Evolutionary conservation across 2,888 invertebrate genomes (phyloP), one percentile per base, ranked within the genome.

Genomic region (Hoplodrina ambigua): DNA sequence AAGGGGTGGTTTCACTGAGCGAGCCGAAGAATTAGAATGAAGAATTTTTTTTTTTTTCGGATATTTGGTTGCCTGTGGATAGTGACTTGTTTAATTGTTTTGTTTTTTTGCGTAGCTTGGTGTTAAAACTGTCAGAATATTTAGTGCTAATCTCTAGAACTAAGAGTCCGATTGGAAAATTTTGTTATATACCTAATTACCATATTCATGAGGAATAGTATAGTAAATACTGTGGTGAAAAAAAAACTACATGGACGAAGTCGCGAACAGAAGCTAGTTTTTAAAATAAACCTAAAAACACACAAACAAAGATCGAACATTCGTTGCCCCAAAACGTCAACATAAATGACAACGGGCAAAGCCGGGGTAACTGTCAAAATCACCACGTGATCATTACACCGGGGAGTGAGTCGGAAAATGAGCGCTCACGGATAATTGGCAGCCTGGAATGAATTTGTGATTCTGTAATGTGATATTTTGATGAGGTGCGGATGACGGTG

Each of bases 371-470:
- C 94, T 95, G 95, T 95, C 95, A 95, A 92, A 94, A 94, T 95
- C 95, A 95, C 94, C 94, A 93, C 93, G 94, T 93, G 94, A 94
- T 94, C 93, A 91, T 94, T 95, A 94, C 94, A 94, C 91, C 93
- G 86, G 94, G 94, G 94, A 95, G 94, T 92, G 94, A 93, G 91
- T 93, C 90, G 92, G 94, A 93, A 94, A 95, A 95, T 94, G 94
- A 93, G 90, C 90, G 94, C 93, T 89, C 92, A 87, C 91, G 92
- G 92, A 92, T 95, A 95, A 96, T 96, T 95, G 95, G 94, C 93
- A 86, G 85, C 89, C 88, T 87, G 90, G 90, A 93, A 94, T 93
- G 94, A 94, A 93, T 92, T 93, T 91, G 94, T 92, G 93, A 94
- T 91, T 92, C 89, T 75, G 94, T 93, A 94, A 95, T 90, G 90